These are phyloP conservation scores for Neomonachus schauinslandi DNA, from an alignment of 2,113 vertebrate genomes.

Conservation along the genomic window DNA sequence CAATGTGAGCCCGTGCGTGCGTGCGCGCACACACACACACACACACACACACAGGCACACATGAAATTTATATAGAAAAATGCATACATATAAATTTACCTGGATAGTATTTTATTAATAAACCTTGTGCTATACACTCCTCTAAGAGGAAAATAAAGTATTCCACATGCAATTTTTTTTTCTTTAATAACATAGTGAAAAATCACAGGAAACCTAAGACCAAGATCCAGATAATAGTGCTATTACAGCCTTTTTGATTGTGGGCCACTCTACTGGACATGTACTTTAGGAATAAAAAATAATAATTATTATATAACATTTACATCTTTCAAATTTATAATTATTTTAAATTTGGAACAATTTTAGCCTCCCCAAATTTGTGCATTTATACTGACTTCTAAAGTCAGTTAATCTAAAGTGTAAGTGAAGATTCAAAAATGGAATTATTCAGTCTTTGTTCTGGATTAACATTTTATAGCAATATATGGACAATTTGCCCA, in stretches of 20 bases:
- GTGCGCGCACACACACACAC: not conserved
- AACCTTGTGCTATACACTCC: not conserved
- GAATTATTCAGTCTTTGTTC: not conserved
- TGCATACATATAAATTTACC: not conserved
- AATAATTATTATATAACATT: not conserved
- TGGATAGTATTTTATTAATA: not conserved
- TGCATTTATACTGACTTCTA: not conserved
- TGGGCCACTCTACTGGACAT: not conserved
- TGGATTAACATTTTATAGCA: not conserved
- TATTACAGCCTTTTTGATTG: not conserved
- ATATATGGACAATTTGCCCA: not conserved
- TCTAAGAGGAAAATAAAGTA: not conserved
- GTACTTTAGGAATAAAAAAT: not conserved
- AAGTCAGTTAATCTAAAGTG: not conserved
- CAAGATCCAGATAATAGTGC: not conserved
- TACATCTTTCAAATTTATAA: not conserved
- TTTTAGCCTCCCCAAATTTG: not conserved
- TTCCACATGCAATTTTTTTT: not conserved
- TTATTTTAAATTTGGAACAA: conserved; percentile 28
- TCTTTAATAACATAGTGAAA: not conserved
- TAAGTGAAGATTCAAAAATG: not conserved
- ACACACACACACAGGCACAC: not conserved
- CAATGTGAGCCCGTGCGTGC: no score
- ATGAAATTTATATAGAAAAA: not conserved
- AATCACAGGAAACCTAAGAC: not conserved